Base-by-base conservation (phyloP, 2,888 invertebrate genomes). In the Sinhomidia bicolor region DNA sequence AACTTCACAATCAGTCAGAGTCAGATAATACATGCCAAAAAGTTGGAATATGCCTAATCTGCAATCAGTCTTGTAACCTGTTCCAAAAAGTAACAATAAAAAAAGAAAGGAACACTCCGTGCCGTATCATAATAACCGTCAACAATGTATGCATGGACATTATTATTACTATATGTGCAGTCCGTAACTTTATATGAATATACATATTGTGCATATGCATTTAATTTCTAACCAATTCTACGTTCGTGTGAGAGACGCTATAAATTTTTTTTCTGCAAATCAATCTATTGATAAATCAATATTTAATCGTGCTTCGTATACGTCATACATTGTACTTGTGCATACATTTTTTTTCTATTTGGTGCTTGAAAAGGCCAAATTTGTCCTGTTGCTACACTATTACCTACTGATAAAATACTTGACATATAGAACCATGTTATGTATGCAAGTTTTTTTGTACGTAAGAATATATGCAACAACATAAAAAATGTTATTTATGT, bases 401-500 rank as follows among this genome's bases (percentile, higher is more conserved):
- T 44, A 44, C n/a, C 14, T 26, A 17, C 57, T 57, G 57, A 60
- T 60, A 26, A 60, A 60, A 47, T 29, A 12, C 60, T 12, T 44
- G 23, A 71, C 32, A 71, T 10, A 71, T 5, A 71, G 44, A 71
- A 44, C 1, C 20, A 41, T 68, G 41, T 20, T 23, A n/a, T 47
- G 47, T 1, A 62, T 26, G 23, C 26, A 65, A 32, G 29, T 32
- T 9, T 60, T 57, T 57, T 36, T 36, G 12, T 60, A 41, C 29
- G n/a, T n/a, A n/a, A n/a, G n/a, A n/a, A 32, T 82, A 32, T 81
- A 36, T 47, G 84, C 76, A 62, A 26, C 6, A 17, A 29, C n/a
- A 57, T 23, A 68, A 62, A 85, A 79, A 85, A 85, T 47, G 51
- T 78, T 65, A 88, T 88, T 88, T 88, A 88, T 88, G 79, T 71